Conservation (phyloP, 2,113 vertebrate genomes). For the Prionailurus bengalensis region DNA sequence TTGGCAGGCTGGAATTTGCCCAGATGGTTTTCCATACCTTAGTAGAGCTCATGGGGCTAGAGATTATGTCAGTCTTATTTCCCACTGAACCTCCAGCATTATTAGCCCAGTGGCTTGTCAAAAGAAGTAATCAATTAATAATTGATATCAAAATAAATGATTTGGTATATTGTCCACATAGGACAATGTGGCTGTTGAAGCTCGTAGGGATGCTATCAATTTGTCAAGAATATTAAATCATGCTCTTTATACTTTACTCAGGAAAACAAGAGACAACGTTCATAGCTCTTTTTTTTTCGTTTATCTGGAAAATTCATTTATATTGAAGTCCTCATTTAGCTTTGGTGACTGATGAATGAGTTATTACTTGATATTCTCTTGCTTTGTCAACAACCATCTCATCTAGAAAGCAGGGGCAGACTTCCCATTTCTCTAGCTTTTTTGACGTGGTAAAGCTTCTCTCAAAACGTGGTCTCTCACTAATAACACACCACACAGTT, state of each 20-base stretch:
- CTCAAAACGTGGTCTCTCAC: background rate
- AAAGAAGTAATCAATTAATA: background rate
- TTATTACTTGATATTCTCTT: background rate
- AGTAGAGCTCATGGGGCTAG: background rate
- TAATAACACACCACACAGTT: background rate
- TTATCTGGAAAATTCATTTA: slow-evolving; percentile 4
- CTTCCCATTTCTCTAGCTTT: slow-evolving; percentile 6
- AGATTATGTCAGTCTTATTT: background rate
- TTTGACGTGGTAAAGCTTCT: background rate
- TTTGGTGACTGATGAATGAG: background rate
- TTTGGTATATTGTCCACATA: background rate
- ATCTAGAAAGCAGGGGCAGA: background rate
- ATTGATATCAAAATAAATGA: background rate
- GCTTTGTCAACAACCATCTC: background rate
- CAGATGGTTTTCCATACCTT: background rate
- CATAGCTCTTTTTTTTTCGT: background rate
- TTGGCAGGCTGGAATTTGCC: background rate
- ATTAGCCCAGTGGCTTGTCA: background rate
- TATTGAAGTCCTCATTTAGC: background rate
- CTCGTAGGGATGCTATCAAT: background rate
- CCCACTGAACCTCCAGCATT: background rate
- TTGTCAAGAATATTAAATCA: background rate
- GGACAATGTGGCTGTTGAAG: background rate
- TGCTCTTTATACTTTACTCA: background rate
- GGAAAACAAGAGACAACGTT: background rate